Base-by-base conservation (phyloP, 2,888 invertebrate species). In the Trilocha varians region DNA sequence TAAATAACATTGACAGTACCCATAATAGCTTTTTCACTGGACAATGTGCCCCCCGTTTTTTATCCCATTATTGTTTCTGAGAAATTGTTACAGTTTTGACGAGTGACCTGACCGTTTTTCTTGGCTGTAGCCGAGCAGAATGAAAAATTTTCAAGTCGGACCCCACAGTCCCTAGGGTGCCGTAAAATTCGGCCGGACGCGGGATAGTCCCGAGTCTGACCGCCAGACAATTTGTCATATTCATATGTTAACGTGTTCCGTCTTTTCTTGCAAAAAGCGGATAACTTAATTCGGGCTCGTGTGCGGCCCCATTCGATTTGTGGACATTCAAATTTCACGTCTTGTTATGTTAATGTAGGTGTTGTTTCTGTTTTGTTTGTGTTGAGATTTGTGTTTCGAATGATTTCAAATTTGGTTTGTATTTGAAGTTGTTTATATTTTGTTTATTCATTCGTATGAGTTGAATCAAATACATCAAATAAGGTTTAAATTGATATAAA, bases 51-150 rank as follows among this genome's bases (percentile, higher is more conserved):
- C 62, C 70, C 65, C 64, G 69, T 70, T 72, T 69, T 78, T 74
- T 75, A 76, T 78, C 68, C 79, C 68, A 83, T 85, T 83, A 84
- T 83, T 84, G 83, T 85, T 84, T 78, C 78, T 82, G 83, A 85
- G 84, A 83, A 83, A 85, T 85, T 83, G 84, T 84, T 63, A 84
- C 82, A 84, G 77, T 84, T 85, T 84, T 85, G 84, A 85, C 76
- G 83, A 80, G 79, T 80, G 84, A 84, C 80, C 84, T 65, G 73
- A 51, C 78, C 79, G 78, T 85, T 78, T 83, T 78, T 85, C 84
- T 83, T 82, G 60, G 61, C 53, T 61, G 65, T 68, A 68, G 72
- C 73, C 68, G 78, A 63, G 55, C 53, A 76, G 80, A 83, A 85
- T 86, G 85, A 86, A 87, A 86, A 86, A 77, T 85, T 84, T 85